Evolutionary conservation across 2,888 invertebrate genomes (phyloP), one percentile per base, ranked within the genome.

Genomic region (Plagodis dolabraria): DNA sequence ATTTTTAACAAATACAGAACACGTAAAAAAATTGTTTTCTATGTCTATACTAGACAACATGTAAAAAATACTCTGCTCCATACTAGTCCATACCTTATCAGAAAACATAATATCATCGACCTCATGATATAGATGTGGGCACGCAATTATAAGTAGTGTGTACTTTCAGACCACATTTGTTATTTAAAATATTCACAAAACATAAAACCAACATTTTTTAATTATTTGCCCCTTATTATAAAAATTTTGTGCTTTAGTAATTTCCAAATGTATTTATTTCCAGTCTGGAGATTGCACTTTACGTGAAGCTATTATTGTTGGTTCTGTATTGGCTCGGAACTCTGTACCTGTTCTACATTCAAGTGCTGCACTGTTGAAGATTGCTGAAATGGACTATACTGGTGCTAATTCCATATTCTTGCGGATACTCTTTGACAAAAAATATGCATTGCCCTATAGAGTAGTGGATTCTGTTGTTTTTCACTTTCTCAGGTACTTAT

Each of bases 331-430:
- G 55, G 96, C 97, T 0, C 96, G 97, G 71, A 97, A 96, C 84
- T 98, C 98, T 0, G 97, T 99, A 49, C 99, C 99, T 0, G 96
- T 98, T 56, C 92, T 99, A 35, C 99, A 99, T 87, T 98, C 99
- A 0, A 97, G 98, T 38, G 99, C 99, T 2, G 98, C 99, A 35
- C 95, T 99, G 79, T 89, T 99, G 35, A 98, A 98, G 92, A 97
- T 99, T 59, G 98, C 99, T 45, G 98, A 99, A 92, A 99, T 99
- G 99, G 98, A 97, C 74, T 99, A 99, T 80, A 97, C 96, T 33
- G 99, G 99, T 2, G 98, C 99, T 0, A 99, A 97, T 86, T 99
- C 98, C 38, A 97, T 99, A 76, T 98, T 99, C 80, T 93, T 99
- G 56, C 93, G 98, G 63, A 96, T 98, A 80, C 95, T 99, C 62